phyloP scores from a whole-genome alignment of 2,888 invertebrate species.

The Pharmacophagus antenor region DNA sequence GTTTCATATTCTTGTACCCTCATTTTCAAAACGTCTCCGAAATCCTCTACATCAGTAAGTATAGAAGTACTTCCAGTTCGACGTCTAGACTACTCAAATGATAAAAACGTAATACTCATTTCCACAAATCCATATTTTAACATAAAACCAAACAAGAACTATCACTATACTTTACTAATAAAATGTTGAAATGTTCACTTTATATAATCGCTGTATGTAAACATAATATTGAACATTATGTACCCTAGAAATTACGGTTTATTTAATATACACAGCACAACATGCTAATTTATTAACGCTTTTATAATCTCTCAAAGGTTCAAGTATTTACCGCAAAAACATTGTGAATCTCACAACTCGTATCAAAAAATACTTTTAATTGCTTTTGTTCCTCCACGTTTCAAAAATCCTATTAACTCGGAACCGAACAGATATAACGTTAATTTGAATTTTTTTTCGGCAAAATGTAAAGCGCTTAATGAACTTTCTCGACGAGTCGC shows the following conservation, averaged over 20 bases:
- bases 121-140: no score
- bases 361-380: conserved; percentile 20
- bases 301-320: not conserved
- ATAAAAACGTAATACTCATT: no score
- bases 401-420: conserved; percentile 15
- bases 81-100: no score
- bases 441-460: conserved; percentile 14
- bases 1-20: not conserved
- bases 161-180: no score
- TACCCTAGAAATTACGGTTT: not conserved
- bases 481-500: conserved; percentile 1
- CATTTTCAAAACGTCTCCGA: not conserved
- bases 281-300: no score
- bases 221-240: no score
- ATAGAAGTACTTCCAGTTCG: no score
- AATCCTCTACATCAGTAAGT: no score
- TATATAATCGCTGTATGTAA: no score
- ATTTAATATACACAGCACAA: not conserved
- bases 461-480: conserved; percentile 6
- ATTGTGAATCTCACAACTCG: conserved; percentile 11
- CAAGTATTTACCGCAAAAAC: not conserved
- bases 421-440: conserved; percentile 7
- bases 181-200: no score
- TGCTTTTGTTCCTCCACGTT: conserved; percentile 20
- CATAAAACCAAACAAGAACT: no score